phyloP scores from a whole-genome alignment of 1,140 invertebrate genomes.

The Matsumurasca onukii region DNA sequence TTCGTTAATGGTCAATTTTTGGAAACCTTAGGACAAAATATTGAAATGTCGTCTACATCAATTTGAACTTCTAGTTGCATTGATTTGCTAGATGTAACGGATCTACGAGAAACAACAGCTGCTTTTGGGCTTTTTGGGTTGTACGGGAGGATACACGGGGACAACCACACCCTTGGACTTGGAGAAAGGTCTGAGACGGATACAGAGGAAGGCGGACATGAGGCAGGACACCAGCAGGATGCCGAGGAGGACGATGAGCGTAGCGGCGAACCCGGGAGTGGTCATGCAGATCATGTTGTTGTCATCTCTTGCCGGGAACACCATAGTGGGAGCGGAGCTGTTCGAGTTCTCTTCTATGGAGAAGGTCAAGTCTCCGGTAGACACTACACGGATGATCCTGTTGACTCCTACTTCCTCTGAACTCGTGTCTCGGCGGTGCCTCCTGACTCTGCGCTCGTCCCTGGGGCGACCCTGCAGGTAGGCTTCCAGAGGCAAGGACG shows the following conservation, averaged over 20 bases:
- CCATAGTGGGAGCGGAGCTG: conserved; percentile 69
- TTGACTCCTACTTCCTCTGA: conserved; percentile 90
- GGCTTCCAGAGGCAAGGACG: conserved; percentile 64
- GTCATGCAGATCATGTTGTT: conserved; percentile 85
- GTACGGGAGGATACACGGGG: conserved; percentile 46
- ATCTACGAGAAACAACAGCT: conserved; percentile 58
- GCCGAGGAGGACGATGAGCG: conserved; percentile 74
- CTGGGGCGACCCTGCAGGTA: conserved; percentile 74
- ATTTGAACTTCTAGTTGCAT: no score
- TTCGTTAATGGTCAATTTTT: no score
- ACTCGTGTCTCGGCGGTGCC: conserved; percentile 59
- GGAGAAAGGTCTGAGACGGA: conserved; percentile 61
- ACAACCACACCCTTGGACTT: conserved; percentile 54
- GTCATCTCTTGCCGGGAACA: conserved; percentile 73
- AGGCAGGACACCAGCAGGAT: conserved; percentile 80
- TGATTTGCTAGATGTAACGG: no score
- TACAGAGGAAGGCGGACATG: conserved; percentile 79
- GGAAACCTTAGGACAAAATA: no score
- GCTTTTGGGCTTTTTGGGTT: conserved; percentile 48
- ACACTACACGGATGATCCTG: conserved; percentile 87
- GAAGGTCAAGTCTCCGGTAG: conserved; percentile 91
- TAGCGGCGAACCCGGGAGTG: conserved; percentile 83
- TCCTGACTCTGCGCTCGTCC: conserved; percentile 68
- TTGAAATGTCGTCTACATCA: no score
- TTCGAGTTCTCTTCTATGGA: conserved; percentile 70